Evolutionary conservation across 2,888 invertebrate species (phyloP).

Genomic region (Ormia ochracea): DNA sequence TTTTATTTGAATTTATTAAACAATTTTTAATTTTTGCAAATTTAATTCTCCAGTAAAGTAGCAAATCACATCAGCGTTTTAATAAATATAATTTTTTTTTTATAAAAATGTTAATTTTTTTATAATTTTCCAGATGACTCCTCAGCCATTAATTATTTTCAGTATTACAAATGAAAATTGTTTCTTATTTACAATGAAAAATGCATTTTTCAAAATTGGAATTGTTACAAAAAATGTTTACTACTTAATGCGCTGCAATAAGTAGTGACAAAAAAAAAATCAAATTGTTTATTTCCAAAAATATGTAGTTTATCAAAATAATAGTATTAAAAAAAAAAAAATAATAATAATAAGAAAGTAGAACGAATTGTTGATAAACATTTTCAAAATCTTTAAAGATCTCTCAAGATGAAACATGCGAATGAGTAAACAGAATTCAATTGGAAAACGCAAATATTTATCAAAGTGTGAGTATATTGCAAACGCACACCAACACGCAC

Average conservation of each 20-base stretch:
- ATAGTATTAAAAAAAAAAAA: no score
- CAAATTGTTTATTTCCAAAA: neutral
- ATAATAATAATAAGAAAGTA: neutral
- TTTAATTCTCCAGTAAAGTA: no score
- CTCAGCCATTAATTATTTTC: no score
- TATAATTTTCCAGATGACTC: no score
- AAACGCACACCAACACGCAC: no score
- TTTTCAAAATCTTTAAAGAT: slow-evolving; percentile 33
- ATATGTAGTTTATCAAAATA: slow-evolving; percentile 11
- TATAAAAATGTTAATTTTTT: no score
- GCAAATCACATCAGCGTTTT: no score
- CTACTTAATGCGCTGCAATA: neutral
- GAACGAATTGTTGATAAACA: slow-evolving; percentile 31
- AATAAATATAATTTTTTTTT: no score
- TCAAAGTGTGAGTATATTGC: neutral
- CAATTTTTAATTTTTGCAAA: no score
- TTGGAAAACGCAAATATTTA: neutral
- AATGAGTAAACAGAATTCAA: slow-evolving; percentile 9
- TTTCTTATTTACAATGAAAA: no score
- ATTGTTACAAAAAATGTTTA: neutral
- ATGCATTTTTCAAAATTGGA: neutral
- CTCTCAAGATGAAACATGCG: slow-evolving; percentile 11
- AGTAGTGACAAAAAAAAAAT: neutral
- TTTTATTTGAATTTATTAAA: no score
- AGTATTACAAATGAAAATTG: no score